phyloP scores from a whole-genome alignment of 2,113 vertebrate genomes.

The Anoplopoma fimbria region DNA sequence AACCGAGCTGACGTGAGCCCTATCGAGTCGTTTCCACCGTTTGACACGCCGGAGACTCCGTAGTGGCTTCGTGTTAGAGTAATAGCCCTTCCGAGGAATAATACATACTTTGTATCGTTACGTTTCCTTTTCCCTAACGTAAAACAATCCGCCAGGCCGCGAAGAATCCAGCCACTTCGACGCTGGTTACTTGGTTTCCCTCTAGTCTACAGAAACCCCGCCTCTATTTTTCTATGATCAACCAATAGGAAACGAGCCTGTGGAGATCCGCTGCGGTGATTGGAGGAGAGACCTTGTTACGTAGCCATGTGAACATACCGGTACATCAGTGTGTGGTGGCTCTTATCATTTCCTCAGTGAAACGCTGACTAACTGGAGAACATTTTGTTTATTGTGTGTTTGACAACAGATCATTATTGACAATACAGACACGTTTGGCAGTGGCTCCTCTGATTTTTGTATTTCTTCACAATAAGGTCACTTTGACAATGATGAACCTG shows the following conservation, averaged over 20 bases:
- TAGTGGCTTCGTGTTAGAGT: neutral
- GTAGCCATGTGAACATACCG: neutral
- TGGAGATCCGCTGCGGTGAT: constrained; percentile 10
- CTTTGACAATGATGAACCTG: neutral
- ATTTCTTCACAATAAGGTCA: neutral
- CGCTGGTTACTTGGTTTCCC: constrained; percentile 31
- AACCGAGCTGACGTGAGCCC: constrained; percentile 11
- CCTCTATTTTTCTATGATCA: constrained; percentile 38
- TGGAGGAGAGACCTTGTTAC: constrained; percentile 30
- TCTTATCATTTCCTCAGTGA: neutral
- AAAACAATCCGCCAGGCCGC: constrained; percentile 57
- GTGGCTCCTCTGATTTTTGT: neutral
- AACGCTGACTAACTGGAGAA: neutral
- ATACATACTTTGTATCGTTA: constrained; percentile 31
- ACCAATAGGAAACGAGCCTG: constrained; percentile 49
- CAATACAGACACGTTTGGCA: neutral
- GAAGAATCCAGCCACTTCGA: constrained; percentile 24
- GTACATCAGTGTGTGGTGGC: neutral
- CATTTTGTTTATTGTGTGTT: neutral
- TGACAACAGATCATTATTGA: neutral
- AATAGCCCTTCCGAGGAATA: neutral
- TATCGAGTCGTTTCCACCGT: neutral
- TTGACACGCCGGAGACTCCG: neutral
- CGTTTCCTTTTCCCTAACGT: constrained; percentile 24
- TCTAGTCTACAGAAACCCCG: constrained; percentile 48